Evolutionary conservation across 2,797 vertebrate genomes (phyloP).

Genomic region (Semotilus atromaculatus): DNA sequence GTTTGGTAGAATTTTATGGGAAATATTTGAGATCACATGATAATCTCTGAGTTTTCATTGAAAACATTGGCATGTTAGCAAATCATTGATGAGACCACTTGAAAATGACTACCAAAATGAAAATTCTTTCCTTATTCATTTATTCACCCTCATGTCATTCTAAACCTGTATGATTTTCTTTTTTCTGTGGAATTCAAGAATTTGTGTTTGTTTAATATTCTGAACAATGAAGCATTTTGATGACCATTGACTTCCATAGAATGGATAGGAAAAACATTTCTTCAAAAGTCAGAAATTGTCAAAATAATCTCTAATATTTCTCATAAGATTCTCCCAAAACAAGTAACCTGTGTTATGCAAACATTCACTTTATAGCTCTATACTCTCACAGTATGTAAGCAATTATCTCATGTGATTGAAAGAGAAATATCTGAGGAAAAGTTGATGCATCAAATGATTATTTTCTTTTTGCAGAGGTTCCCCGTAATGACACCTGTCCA

Average conservation of each 20-base stretch:
- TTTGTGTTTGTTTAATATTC: not conserved
- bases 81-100: not conserved
- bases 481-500: conserved; percentile 93
- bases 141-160: not conserved
- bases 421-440: too few species aligned
- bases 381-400: not conserved
- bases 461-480: conserved; percentile 81
- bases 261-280: not conserved
- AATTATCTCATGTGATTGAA: not conserved
- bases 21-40: not conserved
- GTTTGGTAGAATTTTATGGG: not conserved
- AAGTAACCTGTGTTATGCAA: not conserved
- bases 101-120: not conserved
- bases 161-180: not conserved
- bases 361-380: not conserved
- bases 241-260: not conserved
- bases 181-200: not conserved
- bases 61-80: not conserved
- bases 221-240: not conserved
- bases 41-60: not conserved
- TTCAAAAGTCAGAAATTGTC: not conserved
- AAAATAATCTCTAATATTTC: not conserved
- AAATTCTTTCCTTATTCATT: not conserved
- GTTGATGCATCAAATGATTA: not conserved
- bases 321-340: not conserved